Evolutionary conservation across 2,888 invertebrate genomes (phyloP).

Genomic region (Electrophaes corylata): DNA sequence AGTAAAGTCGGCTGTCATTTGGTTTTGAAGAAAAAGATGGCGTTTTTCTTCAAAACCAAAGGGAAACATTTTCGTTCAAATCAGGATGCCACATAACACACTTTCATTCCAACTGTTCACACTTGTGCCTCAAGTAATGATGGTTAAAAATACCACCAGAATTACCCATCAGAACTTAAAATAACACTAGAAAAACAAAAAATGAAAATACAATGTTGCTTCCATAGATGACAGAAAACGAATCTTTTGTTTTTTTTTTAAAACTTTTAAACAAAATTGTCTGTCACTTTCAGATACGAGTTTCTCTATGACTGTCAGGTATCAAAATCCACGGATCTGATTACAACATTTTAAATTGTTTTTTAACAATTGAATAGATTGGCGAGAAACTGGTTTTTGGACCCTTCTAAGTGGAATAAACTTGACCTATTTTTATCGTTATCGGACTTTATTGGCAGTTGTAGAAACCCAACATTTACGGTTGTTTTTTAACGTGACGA

Average conservation of each 20-base stretch:
- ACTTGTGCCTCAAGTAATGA: too few relatives aligned
- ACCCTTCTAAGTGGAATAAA: conserved; percentile 11
- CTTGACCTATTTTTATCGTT: conserved; percentile 17
- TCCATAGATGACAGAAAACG: too few relatives aligned
- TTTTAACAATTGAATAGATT: conserved; percentile 27
- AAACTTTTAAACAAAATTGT: not conserved
- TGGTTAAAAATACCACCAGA: too few relatives aligned
- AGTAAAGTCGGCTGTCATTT: too few relatives aligned
- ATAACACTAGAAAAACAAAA: too few relatives aligned
- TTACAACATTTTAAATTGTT: conserved; percentile 17
- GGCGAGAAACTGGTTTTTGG: conserved; percentile 19
- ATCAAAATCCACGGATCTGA: conserved; percentile 10
- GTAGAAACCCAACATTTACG: not conserved
- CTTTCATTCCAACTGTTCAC: too few relatives aligned
- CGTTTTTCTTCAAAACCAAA: too few relatives aligned
- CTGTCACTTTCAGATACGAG: not conserved
- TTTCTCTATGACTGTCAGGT: conserved; percentile 11
- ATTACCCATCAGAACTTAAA: too few relatives aligned
- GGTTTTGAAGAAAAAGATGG: too few relatives aligned
- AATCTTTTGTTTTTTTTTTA: not conserved
- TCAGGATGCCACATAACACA: too few relatives aligned
- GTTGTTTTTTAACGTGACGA: not conserved
- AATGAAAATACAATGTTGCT: too few relatives aligned
- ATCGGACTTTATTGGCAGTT: not conserved
- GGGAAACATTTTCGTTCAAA: too few relatives aligned